Base-by-base conservation (phyloP, 1,140 invertebrate species). In the Magallana ariakensis region DNA sequence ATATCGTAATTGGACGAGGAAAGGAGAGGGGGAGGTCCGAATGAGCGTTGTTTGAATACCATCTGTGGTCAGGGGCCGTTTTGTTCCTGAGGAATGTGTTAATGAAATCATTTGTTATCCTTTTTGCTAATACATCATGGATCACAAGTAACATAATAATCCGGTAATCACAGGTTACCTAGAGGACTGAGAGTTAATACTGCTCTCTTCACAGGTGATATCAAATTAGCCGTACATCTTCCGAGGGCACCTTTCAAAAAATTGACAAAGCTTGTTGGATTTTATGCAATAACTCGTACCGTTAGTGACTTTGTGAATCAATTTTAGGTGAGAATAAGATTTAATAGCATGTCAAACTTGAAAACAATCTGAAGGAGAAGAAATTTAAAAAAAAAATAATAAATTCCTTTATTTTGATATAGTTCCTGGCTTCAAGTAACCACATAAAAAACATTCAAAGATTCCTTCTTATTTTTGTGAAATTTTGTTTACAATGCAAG, bases 161-260 rank as follows among this genome's bases (percentile, higher is more conserved):
- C 66, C 66, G 10, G 19, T 75, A 75, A 75, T 75, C 66, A 75
- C 22, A 13, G 66, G 66, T 75, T 75, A 75, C 22, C 66, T 26
- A 75, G 66, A 33, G 11, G 22, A 22, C 22, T 75, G 66, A 33
- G 26, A 75, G 66, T 75, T 75, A 75, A 75, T 75, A 75, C 22
- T 11, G 66, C 22, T 75, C 66, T 75, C 66, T 75, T 75, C 66
- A 75, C 66, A 75, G 66, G 22, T 75, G 66, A 75, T 75, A 75
- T 75, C 66, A 75, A 75, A 75, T 75, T 75, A 75, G 66, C 22
- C 22, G 22, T 75, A 75, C 22, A 75, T 75, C 66, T 75, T 22
- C 9, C 66, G 1, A 11, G 33, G 66, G 1, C 66, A 75, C 22
- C 66, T 26, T 26, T 46, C 22, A 26, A 75, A 75, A 75, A 26